A percentile compares a stretch with the other conserved stretches of the same genome.
Evolutionary conservation across 2,113 vertebrate genomes (phyloP).

Genomic region (Sebastes fasciatus): DNA sequence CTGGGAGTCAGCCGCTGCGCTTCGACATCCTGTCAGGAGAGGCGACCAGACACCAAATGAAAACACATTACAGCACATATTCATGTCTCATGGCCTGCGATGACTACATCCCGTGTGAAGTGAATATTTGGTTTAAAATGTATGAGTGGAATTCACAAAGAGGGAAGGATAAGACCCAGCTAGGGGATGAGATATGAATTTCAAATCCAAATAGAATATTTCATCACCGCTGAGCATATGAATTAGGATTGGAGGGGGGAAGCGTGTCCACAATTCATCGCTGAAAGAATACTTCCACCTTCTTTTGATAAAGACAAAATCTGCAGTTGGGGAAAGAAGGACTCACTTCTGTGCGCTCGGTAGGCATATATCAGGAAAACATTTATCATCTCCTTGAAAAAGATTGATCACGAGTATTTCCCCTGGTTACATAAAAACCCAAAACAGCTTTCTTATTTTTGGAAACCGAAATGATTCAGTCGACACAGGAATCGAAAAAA

Average conservation of each 20-base stretch:
- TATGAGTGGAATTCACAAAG: constrained; percentile 52
- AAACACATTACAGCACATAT: constrained; percentile 69
- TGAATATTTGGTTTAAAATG: constrained; percentile 57
- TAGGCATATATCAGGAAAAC: constrained; percentile 9
- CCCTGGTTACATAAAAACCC: background rate
- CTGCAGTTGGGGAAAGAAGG: constrained; percentile 11
- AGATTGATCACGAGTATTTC: constrained; percentile 28
- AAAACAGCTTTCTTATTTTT: constrained; percentile 14
- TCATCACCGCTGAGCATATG: constrained; percentile 68
- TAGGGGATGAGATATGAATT: constrained; percentile 68
- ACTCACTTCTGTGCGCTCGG: constrained; percentile 13
- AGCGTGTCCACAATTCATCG: constrained; percentile 46
- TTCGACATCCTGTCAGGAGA: constrained; percentile 65
- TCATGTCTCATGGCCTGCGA: constrained; percentile 61
- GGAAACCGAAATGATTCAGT: background rate
- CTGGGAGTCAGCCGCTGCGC: constrained; percentile 49
- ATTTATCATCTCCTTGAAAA: constrained; percentile 32
- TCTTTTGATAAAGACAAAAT: constrained; percentile 54
- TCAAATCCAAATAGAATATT: constrained; percentile 72
- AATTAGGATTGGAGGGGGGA: constrained; percentile 38
- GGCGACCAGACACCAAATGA: constrained; percentile 51
- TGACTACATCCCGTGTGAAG: constrained; percentile 43
- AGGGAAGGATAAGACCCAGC: constrained; percentile 38
- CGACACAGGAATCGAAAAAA: background rate
- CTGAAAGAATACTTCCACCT: constrained; percentile 51